phyloP scores from a whole-genome alignment of 2,888 invertebrate genomes.

The Ptilodon capucinus region DNA sequence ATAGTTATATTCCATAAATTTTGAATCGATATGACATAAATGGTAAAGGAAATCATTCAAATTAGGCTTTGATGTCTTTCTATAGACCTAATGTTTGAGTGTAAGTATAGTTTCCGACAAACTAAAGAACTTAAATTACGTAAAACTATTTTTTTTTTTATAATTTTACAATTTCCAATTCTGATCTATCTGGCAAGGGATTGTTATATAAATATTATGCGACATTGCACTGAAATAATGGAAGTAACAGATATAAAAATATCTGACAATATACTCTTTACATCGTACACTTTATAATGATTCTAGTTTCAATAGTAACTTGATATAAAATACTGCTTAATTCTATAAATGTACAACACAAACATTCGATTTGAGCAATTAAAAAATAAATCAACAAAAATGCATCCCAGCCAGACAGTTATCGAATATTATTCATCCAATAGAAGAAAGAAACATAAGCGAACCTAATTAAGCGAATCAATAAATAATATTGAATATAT shows the following conservation, averaged over 20 bases:
- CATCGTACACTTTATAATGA: conserved; percentile 18
- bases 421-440: conserved; percentile 55
- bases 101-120: conserved; percentile 60
- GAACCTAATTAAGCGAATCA: conserved; percentile 75
- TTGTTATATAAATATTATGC: conserved; percentile 17
- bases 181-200: conserved; percentile 73
- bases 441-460: conserved; percentile 50
- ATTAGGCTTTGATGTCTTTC: conserved; percentile 63
- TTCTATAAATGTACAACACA: conserved; percentile 69
- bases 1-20: conserved; percentile 80
- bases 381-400: conserved; percentile 48
- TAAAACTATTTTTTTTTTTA: conserved; percentile 60
- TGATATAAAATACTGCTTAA: conserved; percentile 54
- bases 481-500: conserved; percentile 81
- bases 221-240: conserved; percentile 27
- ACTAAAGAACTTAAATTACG: conserved; percentile 69
- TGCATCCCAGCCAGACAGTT: conserved; percentile 76
- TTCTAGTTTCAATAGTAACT: conserved; percentile 34
- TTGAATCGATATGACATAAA: conserved; percentile 81
- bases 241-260: background rate
- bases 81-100: conserved; percentile 63
- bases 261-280: conserved; percentile 4
- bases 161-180: conserved; percentile 64
- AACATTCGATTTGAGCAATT: conserved; percentile 74
- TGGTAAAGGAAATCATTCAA: conserved; percentile 75